Percentiles rank a stretch among this genome's conserved stretches.
These are phyloP conservation scores for Sphinx pinastri DNA, from an alignment of 2,888 invertebrate genomes.

Conservation along the genomic window DNA sequence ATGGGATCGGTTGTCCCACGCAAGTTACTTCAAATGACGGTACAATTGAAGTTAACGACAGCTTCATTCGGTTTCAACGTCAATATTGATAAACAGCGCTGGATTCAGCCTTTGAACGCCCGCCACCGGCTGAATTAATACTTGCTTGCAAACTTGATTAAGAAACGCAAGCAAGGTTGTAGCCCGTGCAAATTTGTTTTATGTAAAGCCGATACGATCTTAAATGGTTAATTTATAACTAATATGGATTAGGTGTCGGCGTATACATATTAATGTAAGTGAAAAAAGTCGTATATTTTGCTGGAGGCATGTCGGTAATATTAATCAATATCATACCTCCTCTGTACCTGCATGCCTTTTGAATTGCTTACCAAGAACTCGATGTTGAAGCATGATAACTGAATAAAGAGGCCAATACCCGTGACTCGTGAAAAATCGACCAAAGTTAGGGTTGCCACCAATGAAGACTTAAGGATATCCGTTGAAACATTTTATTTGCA, in stretches of 20 bases:
- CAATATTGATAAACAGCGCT: slow-evolving; percentile 73
- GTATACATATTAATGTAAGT: slow-evolving; percentile 11
- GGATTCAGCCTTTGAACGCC: slow-evolving; percentile 60
- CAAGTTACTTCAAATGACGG: slow-evolving; percentile 77
- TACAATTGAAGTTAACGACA: slow-evolving; percentile 81
- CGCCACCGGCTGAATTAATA: slow-evolving; percentile 61
- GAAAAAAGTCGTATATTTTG: slow-evolving; percentile 16
- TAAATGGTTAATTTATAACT: slow-evolving; percentile 24
- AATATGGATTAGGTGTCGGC: slow-evolving; percentile 23
- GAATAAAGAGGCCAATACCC: slow-evolving; percentile 61
- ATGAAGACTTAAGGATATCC: background rate
- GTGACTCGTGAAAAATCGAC: slow-evolving; percentile 65
- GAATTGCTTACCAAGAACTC: slow-evolving; percentile 70
- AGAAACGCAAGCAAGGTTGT: slow-evolving; percentile 62
- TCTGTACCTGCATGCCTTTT: slow-evolving; percentile 59
- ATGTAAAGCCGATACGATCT: slow-evolving; percentile 33
- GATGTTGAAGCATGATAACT: slow-evolving; percentile 64
- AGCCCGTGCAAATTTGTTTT: slow-evolving; percentile 52
- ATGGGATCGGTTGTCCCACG: slow-evolving; percentile 76
- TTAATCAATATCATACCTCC: slow-evolving; percentile 55
- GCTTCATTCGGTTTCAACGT: slow-evolving; percentile 81
- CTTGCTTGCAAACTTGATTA: slow-evolving; percentile 67
- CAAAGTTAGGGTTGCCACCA: slow-evolving; percentile 45
- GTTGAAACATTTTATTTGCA: no score
- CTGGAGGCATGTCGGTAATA: slow-evolving; percentile 35